phyloP scores from a whole-genome alignment of 1,140 invertebrate genomes.

The Pseudomyrmex pallidus region DNA sequence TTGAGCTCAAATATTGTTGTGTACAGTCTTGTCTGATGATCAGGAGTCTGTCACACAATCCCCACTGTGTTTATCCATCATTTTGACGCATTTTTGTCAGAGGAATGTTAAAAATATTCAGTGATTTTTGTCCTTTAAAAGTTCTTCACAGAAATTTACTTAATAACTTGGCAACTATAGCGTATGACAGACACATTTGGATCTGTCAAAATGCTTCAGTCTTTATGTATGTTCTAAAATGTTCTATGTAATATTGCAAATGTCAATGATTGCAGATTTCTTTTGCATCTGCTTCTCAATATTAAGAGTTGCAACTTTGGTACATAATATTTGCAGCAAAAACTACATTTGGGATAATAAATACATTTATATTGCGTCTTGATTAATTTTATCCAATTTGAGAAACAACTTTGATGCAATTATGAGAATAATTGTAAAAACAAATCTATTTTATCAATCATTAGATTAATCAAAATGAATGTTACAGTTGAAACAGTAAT shows the following conservation, averaged over 20 bases:
- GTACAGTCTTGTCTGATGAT: slow-evolving; percentile 58
- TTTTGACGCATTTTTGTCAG: slow-evolving; percentile 47
- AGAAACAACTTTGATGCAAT: not conserved
- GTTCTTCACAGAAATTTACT: slow-evolving; percentile 40
- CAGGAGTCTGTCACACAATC: slow-evolving; percentile 46
- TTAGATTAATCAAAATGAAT: not conserved
- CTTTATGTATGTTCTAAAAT: slow-evolving; percentile 5
- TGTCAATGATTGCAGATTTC: slow-evolving; percentile 16
- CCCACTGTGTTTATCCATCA: slow-evolving; percentile 12
- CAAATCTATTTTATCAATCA: slow-evolving; percentile 4
- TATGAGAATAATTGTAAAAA: not conserved
- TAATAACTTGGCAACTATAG: slow-evolving; percentile 63
- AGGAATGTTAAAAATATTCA: slow-evolving; percentile 35
- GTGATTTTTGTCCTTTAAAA: slow-evolving; percentile 40
- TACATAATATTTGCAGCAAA: not conserved
- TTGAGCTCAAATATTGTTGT: slow-evolving; percentile 87
- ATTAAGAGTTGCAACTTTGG: not conserved
- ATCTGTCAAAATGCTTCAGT: not conserved
- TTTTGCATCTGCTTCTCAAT: slow-evolving; percentile 32
- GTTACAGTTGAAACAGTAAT: not conserved
- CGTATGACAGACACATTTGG: not conserved
- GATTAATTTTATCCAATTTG: slow-evolving; percentile 2
- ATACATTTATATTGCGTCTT: not conserved
- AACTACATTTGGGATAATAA: not conserved
- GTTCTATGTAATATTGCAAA: not conserved